phyloP scores from a whole-genome alignment of 2,113 vertebrate species.

The Myxocyprinus asiaticus region DNA sequence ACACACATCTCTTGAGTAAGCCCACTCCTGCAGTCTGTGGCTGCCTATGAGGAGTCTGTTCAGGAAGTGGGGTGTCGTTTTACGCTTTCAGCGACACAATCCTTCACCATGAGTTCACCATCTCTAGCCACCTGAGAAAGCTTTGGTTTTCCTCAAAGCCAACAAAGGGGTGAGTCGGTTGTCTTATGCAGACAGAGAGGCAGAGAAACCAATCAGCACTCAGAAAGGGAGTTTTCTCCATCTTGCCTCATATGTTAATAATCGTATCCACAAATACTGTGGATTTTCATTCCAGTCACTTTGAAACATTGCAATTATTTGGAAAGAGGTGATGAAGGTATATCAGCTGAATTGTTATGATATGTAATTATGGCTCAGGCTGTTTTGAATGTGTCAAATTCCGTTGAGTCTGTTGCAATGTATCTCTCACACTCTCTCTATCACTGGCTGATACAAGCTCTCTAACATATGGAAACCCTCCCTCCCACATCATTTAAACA shows the following conservation, averaged over 20 bases:
- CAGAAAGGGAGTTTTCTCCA: too few relatives aligned
- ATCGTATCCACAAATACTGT: neutral
- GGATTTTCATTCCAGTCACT: neutral
- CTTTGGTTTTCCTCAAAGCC: constrained; percentile 38
- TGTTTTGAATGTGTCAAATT: constrained; percentile 3
- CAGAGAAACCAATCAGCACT: too few relatives aligned
- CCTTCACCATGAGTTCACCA: constrained; percentile 75
- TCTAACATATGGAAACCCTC: constrained; percentile 4
- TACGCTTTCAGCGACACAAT: constrained; percentile 71
- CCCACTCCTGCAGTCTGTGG: constrained; percentile 54
- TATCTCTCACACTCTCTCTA: constrained; percentile 17
- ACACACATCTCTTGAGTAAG: constrained; percentile 20
- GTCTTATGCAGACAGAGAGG: constrained; percentile 47
- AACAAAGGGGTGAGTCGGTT: constrained; percentile 51
- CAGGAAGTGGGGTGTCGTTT: constrained; percentile 76
- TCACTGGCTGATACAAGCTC: constrained; percentile 8
- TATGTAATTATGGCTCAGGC: neutral
- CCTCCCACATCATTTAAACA: constrained; percentile 18
- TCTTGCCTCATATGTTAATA: neutral
- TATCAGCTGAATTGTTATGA: constrained; percentile 2
- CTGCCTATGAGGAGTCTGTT: constrained; percentile 64
- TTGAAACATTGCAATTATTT: neutral
- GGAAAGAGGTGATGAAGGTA: neutral
- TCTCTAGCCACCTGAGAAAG: constrained; percentile 62
- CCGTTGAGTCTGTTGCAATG: neutral